Conservation (phyloP, 1,140 invertebrate species). For the Apis florea region DNA sequence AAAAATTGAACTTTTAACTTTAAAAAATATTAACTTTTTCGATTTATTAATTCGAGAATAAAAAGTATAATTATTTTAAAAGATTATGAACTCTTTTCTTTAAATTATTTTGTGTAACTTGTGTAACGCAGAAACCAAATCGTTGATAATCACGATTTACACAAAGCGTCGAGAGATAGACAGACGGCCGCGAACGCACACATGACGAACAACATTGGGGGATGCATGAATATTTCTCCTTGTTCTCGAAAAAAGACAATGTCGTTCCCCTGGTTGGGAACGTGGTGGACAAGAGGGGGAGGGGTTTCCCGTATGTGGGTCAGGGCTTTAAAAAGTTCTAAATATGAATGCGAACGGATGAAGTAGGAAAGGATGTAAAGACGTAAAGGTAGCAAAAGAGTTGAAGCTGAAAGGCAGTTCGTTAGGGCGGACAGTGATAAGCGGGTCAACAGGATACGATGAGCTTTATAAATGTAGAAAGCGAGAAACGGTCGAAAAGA, state of each 20-base stretch:
- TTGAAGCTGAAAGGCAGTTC: constrained; percentile 49
- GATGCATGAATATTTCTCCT: neutral
- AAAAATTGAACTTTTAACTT: too few relatives aligned
- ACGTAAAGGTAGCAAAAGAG: constrained; percentile 47
- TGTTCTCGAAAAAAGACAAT: constrained; percentile 13
- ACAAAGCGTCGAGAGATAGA: too few relatives aligned
- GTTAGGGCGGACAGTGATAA: constrained; percentile 52
- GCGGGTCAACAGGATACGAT: constrained; percentile 53
- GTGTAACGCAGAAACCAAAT: neutral
- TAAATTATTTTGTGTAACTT: too few relatives aligned
- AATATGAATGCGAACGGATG: constrained; percentile 48
- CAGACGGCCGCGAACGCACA: neutral
- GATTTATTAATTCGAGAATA: too few relatives aligned
- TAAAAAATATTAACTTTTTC: too few relatives aligned
- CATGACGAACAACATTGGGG: neutral
- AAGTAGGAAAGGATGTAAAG: constrained; percentile 47
- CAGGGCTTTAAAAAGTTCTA: constrained; percentile 43
- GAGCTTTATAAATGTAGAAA: constrained; percentile 50
- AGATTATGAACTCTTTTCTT: too few relatives aligned
- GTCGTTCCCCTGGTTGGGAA: neutral
- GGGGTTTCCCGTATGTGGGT: constrained; percentile 27
- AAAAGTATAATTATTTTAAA: too few relatives aligned
- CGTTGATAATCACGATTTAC: too few relatives aligned
- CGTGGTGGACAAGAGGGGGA: neutral
- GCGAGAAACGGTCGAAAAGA: constrained; percentile 42